A percentile compares a stretch with the other conserved stretches of the same genome.
Conservation (phyloP, 1,140 invertebrate genomes). For the Micrasema minimum region DNA sequence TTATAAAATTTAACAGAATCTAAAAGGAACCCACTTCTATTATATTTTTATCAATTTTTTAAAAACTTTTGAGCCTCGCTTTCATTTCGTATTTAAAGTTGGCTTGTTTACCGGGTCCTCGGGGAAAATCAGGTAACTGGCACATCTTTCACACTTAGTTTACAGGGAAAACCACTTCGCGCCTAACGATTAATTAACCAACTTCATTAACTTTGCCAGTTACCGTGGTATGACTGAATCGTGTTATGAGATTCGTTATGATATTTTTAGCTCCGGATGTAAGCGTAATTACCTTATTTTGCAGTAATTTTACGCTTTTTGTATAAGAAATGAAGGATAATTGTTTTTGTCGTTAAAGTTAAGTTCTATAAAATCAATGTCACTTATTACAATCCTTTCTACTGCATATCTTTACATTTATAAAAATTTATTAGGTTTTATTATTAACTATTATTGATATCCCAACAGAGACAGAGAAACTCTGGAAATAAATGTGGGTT, state of each 20-base stretch:
- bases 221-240: not conserved
- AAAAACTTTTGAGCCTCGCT: conserved; percentile 1
- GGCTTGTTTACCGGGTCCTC: not conserved
- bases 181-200: conserved; percentile 13
- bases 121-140: not conserved
- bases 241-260: not conserved
- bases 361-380: not conserved
- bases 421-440: too few species aligned
- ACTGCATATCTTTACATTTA: too few species aligned
- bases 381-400: not conserved
- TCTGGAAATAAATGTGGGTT: too few species aligned
- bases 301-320: not conserved
- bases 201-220: conserved; percentile 13
- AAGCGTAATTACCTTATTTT: not conserved
- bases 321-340: not conserved
- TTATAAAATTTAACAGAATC: too few species aligned
- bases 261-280: not conserved
- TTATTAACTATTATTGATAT: too few species aligned
- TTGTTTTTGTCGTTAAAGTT: not conserved
- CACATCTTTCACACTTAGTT: conserved; percentile 26
- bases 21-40: too few species aligned
- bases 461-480: too few species aligned
- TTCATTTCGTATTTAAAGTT: conserved; percentile 12
- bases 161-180: conserved; percentile 26
- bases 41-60: too few species aligned